Evolutionary conservation across 2,888 invertebrate species (phyloP), one percentile per base, ranked within the genome.

Genomic region (Platynereis dumerilii): DNA sequence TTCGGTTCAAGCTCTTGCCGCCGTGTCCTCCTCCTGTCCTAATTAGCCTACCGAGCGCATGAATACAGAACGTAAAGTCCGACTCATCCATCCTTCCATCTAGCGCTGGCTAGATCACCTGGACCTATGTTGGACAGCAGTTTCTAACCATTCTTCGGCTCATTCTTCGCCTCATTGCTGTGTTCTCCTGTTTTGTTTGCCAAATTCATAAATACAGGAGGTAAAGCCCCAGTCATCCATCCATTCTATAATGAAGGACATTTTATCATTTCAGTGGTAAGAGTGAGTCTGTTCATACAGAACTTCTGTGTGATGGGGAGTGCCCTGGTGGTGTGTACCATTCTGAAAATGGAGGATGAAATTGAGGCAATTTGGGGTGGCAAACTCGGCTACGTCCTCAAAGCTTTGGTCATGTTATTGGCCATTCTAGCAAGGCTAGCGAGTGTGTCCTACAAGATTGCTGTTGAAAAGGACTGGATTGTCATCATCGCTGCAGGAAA

Each of bases 401-500:
- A 69, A 52, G 66, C 60, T 2, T 12, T 58, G 34, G 62, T 72
- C 24, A 61, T 73, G 2, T 1, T 56, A 2, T 28, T 73, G 39
- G 70, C 70, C 12, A 55, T 74, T 20, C 10, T 68, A 2, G 74
- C 69, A 24, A 60, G 66, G 52, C 64, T 74, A 56, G 80, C 83
- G 2, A 82, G 82, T 44, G 72, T 82, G 10, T 84, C 80, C 28
- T 79, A 77, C 56, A 82, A 80, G 66, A 78, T 85, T 28, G 78
- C 81, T 42, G 71, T 86, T 29, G 83, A 85, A 66, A 84, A 84
- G 68, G 86, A 86, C 72, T 86, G 86, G 86, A 78, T 86, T 44
- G 81, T 86, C 12, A 82, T 85, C 17, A 76, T 86, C 2, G 70
- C 68, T 3, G 67, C 56, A 1, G 76, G 75, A 34, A 74, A 84